Evolutionary conservation across 2,797 vertebrate genomes (phyloP), one percentile per base, ranked within the genome.

Genomic region (Nyctalus aviator): DNA sequence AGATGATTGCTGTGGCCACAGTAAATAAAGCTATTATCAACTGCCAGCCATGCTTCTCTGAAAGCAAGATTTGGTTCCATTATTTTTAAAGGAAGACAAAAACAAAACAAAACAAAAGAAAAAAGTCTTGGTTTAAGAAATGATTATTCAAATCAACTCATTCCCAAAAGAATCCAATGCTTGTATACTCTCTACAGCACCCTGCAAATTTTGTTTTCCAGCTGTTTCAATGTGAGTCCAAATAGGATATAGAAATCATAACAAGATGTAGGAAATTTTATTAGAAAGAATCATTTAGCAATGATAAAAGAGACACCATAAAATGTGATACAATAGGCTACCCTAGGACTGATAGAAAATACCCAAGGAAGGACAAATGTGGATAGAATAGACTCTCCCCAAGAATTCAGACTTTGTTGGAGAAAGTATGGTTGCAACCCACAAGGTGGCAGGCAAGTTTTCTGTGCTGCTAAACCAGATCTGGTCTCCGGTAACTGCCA

Each of bases 1-100:
- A 96, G 94, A 94, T 96, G 95, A 98, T 96, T 98, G 90, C 75
- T 96, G 66, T 68, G 83, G 90, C 96, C 96, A 95, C 1, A 27
- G 90, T 95, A 90, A 96, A 92, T 93, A 90, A 59, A 91, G 81
- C 17, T 92, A 78, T 90, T 97, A 73, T n/a, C 83, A 93, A 97
- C 92, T 94, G 92, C 81, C 85, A 92, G n/a, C 73, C 92, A 8
- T 53, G 23, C 10, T 94, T 96, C 88, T 59, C n/a, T 88, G 55
- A 94, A 91, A 79, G 68, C 37, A 64, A 94, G 18, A 84, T 71
- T 81, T 71, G 44, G 7, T 89, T 66, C 20, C 46, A 62, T 72
- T 85, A 92, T 71, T 94, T 91, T 46, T 79, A 83, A 86, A 50
- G n/a, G 7, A 59, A 79, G 6, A 35, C 21, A 68, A 44, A 57